Conservation (phyloP, 2,113 vertebrate species). For the Hippoglossus stenolepis region DNA sequence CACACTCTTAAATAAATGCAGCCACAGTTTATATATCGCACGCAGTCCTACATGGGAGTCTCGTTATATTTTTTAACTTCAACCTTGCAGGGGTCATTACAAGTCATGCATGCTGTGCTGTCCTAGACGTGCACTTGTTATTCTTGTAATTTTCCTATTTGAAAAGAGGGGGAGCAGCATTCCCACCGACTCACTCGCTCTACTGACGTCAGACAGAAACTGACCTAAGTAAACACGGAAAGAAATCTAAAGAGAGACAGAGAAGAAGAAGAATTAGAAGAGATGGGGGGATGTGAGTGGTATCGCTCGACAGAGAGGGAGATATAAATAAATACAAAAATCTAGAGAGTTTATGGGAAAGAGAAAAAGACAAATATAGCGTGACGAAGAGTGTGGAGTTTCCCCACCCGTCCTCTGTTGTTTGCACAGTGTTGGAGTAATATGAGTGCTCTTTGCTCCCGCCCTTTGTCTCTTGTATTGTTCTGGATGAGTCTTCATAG, state of each 20-base stretch:
- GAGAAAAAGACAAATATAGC: too few species aligned
- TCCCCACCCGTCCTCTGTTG: too few species aligned
- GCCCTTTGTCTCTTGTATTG: too few species aligned
- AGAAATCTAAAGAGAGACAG: not conserved
- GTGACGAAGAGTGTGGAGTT: too few species aligned
- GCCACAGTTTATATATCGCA: constrained; percentile 17
- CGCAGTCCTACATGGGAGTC: constrained; percentile 2
- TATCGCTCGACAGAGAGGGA: not conserved
- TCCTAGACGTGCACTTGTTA: constrained; percentile 29
- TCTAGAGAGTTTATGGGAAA: too few species aligned
- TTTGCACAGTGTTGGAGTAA: too few species aligned
- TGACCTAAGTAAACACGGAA: constrained; percentile 44
- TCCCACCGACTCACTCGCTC: constrained; percentile 21
- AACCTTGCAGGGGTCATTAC: constrained; percentile 17
- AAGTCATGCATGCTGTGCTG: constrained; percentile 38
- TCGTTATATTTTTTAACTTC: constrained; percentile 53
- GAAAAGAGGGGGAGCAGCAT: constrained; percentile 25
- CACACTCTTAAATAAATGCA: not conserved
- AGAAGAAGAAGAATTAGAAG: not conserved
- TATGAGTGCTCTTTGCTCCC: too few species aligned
- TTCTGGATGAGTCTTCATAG: too few species aligned
- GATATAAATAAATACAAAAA: not conserved
- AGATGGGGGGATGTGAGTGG: not conserved
- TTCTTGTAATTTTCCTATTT: constrained; percentile 44
- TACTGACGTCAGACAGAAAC: constrained; percentile 73